phyloP scores from a whole-genome alignment of 2,797 vertebrate species.

The Xiphophorus birchmanni region DNA sequence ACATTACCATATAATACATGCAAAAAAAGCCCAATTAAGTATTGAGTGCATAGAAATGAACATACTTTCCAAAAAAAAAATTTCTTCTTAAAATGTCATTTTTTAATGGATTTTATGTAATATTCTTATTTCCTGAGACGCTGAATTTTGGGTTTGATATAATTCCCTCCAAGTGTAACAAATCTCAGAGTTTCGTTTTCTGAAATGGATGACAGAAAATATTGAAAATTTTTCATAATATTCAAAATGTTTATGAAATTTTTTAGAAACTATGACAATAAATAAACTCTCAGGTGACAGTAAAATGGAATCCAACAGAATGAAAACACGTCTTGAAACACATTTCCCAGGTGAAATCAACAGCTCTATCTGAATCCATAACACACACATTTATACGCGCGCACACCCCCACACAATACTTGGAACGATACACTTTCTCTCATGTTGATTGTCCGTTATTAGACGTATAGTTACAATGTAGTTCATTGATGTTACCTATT shows the following conservation, averaged over 20 bases:
- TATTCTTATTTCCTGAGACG: neutral
- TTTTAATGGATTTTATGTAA: neutral
- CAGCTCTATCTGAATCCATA: neutral
- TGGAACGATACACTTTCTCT: neutral
- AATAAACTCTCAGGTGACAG: neutral
- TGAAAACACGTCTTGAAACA: neutral
- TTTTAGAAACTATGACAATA: neutral
- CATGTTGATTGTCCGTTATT: neutral
- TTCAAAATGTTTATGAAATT: no score
- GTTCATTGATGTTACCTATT: neutral
- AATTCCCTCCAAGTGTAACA: neutral
- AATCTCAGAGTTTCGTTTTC: neutral
- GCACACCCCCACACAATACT: neutral
- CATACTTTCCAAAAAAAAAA: no score
- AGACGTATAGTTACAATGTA: neutral
- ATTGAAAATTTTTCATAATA: no score
- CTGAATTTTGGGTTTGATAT: neutral
- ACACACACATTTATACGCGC: neutral
- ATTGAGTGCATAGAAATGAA: no score
- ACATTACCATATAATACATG: no score
- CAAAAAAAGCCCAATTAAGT: no score
- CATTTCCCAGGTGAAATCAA: neutral
- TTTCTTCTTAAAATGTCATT: neutral
- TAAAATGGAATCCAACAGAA: neutral
- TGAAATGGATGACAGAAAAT: no score